phyloP scores from a whole-genome alignment of 2,888 invertebrate genomes.

The Buathra laborator region DNA sequence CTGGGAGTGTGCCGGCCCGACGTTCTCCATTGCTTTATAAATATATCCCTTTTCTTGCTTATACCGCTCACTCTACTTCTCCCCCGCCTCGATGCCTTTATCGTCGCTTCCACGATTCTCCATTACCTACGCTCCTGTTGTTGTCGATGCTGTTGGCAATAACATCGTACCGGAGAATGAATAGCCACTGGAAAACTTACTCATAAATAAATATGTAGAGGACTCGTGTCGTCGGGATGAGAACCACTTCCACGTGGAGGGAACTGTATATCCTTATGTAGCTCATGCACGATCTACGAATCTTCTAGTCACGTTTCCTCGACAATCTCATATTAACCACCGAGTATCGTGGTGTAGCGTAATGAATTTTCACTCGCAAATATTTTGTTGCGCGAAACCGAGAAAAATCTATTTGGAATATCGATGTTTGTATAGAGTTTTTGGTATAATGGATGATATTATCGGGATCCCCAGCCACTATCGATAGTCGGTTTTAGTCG shows the following conservation, averaged over 20 bases:
- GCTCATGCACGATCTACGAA: constrained; percentile 29
- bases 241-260: constrained; percentile 32
- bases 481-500: constrained; percentile 42
- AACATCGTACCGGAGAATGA: neutral
- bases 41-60: constrained; percentile 72
- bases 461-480: constrained; percentile 37
- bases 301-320: constrained; percentile 60
- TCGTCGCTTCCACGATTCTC: constrained; percentile 25
- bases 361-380: constrained; percentile 66
- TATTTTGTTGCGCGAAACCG: constrained; percentile 14
- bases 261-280: constrained; percentile 19
- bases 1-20: constrained; percentile 74
- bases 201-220: constrained; percentile 45
- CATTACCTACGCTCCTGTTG: constrained; percentile 18
- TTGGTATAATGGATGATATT: constrained; percentile 42
- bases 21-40: constrained; percentile 77
- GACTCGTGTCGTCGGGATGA: constrained; percentile 47
- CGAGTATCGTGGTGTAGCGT: constrained; percentile 40
- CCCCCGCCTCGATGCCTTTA: constrained; percentile 8
- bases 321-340: constrained; percentile 63
- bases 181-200: constrained; percentile 36
- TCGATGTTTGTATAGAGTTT: constrained; percentile 30
- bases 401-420: constrained; percentile 51
- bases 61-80: constrained; percentile 29
- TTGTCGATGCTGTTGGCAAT: neutral